These are phyloP conservation scores for Helostoma temminkii DNA, from an alignment of 2,797 vertebrate genomes.

Conservation along the genomic window DNA sequence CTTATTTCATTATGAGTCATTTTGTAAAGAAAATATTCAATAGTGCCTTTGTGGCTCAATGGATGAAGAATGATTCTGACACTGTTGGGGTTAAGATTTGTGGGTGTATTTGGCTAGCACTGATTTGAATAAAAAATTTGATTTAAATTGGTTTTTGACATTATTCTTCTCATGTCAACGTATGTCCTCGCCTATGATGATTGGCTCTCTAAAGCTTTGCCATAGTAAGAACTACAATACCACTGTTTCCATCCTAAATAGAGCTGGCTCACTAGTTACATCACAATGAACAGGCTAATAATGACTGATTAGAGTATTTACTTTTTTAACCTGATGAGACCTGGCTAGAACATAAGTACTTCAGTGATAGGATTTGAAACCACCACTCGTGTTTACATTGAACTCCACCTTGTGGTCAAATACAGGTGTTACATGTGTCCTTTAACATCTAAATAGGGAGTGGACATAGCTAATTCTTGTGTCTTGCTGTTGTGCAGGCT, in stretches of 20 bases:
- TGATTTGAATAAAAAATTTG: neutral
- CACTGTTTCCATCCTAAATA: neutral
- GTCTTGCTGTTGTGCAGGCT: slow-evolving; percentile 78
- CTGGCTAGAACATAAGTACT: neutral
- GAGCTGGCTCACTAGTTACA: neutral
- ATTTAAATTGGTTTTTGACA: neutral
- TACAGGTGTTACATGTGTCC: slow-evolving; percentile 5
- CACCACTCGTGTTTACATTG: slow-evolving; percentile 32
- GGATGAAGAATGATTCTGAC: neutral
- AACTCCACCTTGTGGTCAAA: slow-evolving; percentile 72
- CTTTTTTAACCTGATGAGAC: no score
- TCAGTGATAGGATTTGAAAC: neutral
- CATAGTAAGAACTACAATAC: neutral
- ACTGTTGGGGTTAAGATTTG: neutral
- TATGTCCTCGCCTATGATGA: neutral
- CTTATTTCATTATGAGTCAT: neutral
- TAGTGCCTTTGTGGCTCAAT: no score
- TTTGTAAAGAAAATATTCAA: neutral
- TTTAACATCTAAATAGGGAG: neutral
- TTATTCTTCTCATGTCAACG: neutral
- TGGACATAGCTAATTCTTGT: neutral
- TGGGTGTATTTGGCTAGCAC: neutral
- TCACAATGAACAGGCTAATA: slow-evolving; percentile 2
- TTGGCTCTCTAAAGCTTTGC: neutral
- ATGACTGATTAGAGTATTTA: neutral